Evolutionary conservation across 2,797 vertebrate genomes (phyloP).

Genomic region (Chiloscyllium punctatum): DNA sequence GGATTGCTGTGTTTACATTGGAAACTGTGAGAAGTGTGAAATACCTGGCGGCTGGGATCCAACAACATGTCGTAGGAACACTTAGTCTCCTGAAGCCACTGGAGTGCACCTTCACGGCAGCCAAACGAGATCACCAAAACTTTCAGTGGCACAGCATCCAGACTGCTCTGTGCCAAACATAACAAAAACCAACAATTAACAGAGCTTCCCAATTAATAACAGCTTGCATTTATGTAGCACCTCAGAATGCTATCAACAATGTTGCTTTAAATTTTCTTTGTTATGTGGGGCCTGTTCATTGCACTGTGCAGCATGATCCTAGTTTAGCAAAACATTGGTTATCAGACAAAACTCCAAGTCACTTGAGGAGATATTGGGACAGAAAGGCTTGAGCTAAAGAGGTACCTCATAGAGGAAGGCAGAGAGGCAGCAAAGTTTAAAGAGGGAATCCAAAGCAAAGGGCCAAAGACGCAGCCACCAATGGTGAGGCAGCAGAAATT

Average conservation of each 20-base stretch:
- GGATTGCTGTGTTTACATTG: background rate
- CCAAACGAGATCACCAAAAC: slow-evolving; percentile 59
- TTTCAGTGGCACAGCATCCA: slow-evolving; percentile 55
- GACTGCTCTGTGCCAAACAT: slow-evolving; percentile 46
- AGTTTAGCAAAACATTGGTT: too few relatives aligned
- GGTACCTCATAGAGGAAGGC: background rate
- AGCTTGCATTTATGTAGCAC: background rate
- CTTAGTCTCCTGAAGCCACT: slow-evolving; percentile 61
- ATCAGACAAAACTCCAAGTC: background rate
- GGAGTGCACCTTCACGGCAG: slow-evolving; percentile 50
- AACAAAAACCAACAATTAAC: background rate
- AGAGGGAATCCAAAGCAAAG: background rate
- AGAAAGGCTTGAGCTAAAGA: background rate
- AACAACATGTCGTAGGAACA: slow-evolving; percentile 55
- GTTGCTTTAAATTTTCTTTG: too few relatives aligned
- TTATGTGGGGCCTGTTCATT: too few relatives aligned
- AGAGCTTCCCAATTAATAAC: background rate
- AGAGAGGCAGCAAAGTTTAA: background rate
- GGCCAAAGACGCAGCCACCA: background rate
- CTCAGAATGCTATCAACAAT: background rate
- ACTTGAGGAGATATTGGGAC: background rate
- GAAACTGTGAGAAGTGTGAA: background rate
- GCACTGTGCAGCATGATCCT: too few relatives aligned
- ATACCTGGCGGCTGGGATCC: slow-evolving; percentile 57
- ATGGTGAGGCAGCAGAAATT: background rate